These are phyloP conservation scores for Apodemia duryi DNA, from an alignment of 2,888 invertebrate species.

Conservation along the genomic window DNA sequence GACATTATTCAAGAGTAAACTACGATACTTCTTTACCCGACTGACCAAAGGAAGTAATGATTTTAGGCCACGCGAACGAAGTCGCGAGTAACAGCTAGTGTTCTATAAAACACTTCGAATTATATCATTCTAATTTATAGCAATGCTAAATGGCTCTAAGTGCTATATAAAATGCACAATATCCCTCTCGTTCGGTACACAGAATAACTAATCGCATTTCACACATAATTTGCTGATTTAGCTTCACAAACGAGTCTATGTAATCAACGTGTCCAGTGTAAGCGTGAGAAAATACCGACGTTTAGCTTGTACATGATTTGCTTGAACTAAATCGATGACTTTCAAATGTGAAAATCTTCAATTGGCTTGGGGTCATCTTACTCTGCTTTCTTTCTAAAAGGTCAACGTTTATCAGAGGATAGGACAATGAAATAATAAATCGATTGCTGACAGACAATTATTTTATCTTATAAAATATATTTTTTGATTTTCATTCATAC, in stretches of 20 bases:
- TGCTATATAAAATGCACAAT: conserved; percentile 5
- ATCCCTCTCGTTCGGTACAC: conserved; percentile 22
- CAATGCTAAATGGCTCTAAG: background rate
- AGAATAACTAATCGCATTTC: conserved; percentile 26
- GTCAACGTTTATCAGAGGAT: conserved; percentile 3
- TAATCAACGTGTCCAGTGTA: conserved; percentile 27
- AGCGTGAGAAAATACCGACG: conserved; percentile 40
- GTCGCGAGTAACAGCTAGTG: too few species aligned
- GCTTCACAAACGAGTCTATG: conserved; percentile 32
- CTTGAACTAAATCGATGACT: conserved; percentile 41
- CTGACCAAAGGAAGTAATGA: too few species aligned
- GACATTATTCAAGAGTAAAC: too few species aligned
- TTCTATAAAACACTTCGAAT: background rate
- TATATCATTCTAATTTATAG: conserved; percentile 1
- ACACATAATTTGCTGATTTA: conserved; percentile 39
- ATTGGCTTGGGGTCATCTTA: conserved; percentile 35
- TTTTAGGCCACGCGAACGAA: too few species aligned
- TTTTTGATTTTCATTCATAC: too few species aligned
- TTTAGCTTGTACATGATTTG: conserved; percentile 30
- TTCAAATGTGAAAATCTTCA: conserved; percentile 36
- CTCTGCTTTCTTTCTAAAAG: conserved; percentile 6
- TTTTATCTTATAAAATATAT: background rate
- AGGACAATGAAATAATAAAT: background rate
- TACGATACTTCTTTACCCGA: too few species aligned
- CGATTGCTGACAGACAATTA: background rate